A percentile compares a stretch with the other conserved stretches of the same genome.
These are phyloP conservation scores for Perdita meconis DNA, from an alignment of 2,888 invertebrate genomes.

Conservation along the genomic window DNA sequence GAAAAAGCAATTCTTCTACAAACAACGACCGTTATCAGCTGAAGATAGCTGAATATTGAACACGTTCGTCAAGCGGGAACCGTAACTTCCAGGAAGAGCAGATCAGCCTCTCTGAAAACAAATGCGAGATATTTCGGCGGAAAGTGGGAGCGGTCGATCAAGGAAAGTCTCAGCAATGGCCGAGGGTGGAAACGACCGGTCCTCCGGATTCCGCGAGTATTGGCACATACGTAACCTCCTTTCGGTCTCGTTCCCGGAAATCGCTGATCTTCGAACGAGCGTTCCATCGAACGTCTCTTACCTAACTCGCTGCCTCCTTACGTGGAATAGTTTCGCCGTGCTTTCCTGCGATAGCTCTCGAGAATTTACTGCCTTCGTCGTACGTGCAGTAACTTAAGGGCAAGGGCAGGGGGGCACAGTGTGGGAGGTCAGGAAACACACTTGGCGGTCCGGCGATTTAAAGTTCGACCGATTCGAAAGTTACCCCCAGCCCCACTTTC, in stretches of 20 bases:
- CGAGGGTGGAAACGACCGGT: constrained; percentile 43
- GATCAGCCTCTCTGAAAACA: constrained; percentile 69
- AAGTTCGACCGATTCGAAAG: constrained; percentile 54
- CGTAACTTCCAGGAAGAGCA: constrained; percentile 38
- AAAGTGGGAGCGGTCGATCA: constrained; percentile 71
- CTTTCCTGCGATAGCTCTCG: constrained; percentile 65
- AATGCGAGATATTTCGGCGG: constrained; percentile 72
- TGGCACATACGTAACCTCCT: constrained; percentile 69
- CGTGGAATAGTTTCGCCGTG: constrained; percentile 68
- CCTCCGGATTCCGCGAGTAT: constrained; percentile 61
- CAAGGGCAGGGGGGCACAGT: neutral
- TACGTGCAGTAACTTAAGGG: constrained; percentile 66
- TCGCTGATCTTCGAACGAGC: constrained; percentile 68
- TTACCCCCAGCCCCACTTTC: constrained; percentile 16
- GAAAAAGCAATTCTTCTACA: constrained; percentile 7
- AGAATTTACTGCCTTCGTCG: constrained; percentile 69
- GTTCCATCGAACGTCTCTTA: constrained; percentile 59
- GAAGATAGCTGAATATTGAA: constrained; percentile 56
- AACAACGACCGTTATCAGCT: constrained; percentile 8
- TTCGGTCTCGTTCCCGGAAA: constrained; percentile 70
- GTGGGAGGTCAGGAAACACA: constrained; percentile 17
- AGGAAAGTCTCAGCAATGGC: constrained; percentile 61
- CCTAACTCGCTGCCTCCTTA: constrained; percentile 47
- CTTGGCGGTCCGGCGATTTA: constrained; percentile 59
- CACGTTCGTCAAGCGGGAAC: constrained; percentile 52